These are phyloP conservation scores for Hyalella azteca DNA, from an alignment of 2,888 invertebrate genomes.

Conservation along the genomic window DNA sequence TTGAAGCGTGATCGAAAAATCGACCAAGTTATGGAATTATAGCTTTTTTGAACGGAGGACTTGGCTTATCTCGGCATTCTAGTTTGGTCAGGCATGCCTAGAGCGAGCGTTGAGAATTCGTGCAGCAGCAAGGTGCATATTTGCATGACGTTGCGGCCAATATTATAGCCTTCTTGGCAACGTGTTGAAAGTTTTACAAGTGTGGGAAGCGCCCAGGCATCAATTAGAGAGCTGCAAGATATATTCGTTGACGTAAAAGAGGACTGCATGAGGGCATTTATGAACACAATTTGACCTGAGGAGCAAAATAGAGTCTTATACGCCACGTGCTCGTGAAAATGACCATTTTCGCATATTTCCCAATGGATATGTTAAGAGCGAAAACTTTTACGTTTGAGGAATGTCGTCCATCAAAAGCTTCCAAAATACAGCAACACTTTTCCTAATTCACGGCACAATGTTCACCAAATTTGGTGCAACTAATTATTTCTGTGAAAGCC, in stretches of 20 bases:
- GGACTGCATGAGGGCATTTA: not conserved
- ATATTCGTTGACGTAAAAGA: not conserved
- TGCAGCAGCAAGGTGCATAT: slow-evolving; percentile 37
- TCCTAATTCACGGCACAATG: too few relatives aligned
- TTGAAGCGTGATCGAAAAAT: slow-evolving; percentile 30
- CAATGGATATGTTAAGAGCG: too few relatives aligned
- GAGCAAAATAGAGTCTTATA: too few relatives aligned
- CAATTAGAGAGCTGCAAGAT: not conserved
- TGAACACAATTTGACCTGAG: too few relatives aligned
- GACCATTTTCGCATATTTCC: too few relatives aligned
- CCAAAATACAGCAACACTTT: too few relatives aligned
- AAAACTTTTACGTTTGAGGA: too few relatives aligned
- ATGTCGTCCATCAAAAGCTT: too few relatives aligned
- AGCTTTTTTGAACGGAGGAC: not conserved
- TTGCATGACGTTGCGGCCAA: slow-evolving; percentile 20
- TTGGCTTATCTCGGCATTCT: slow-evolving; percentile 23
- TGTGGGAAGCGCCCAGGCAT: slow-evolving; percentile 24
- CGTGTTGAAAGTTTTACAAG: slow-evolving; percentile 35
- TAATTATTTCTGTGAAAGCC: too few relatives aligned
- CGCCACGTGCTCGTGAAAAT: too few relatives aligned
- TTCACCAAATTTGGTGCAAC: too few relatives aligned
- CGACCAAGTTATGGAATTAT: slow-evolving; percentile 32
- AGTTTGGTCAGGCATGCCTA: slow-evolving; percentile 29
- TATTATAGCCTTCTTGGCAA: slow-evolving; percentile 15
- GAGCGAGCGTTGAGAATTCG: not conserved